Base-by-base conservation (phyloP, 1,140 invertebrate species). In the Tetranychus urticae region DNA sequence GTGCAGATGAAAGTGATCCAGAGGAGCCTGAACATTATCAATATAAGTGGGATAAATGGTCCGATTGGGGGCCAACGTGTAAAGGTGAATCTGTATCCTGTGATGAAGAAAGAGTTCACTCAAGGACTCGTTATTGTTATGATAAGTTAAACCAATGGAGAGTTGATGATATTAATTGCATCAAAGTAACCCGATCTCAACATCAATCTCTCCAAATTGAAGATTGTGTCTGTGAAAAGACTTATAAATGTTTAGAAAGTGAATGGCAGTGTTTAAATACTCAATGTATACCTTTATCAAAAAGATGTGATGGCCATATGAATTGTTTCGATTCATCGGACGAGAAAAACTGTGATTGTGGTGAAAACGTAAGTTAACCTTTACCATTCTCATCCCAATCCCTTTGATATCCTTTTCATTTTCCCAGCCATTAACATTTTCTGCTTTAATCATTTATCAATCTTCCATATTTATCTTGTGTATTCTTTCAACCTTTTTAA, bases 301-400 rank as follows among this genome's bases (percentile, higher is more conserved):
- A 80, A 69, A 81, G 81, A 76, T 91, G 86, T 68, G 80, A 91
- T 69, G 79, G 79, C 56, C 73, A 74, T 6, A 78, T 84, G 1
- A 77, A 91, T 67, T 91, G 87, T 70, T 66, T 70, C 6, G 86
- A 90, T 70, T 80, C 78, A 4, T 85, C 83, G 64, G 88, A 91
- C 69, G 88, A 91, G 72, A 36, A 35, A 56, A 14, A 37, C 13
- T 56, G 55, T 56, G n/a, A 13, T 31, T 52, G 50, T 33, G n/a
- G 6, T 52, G 50, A 52, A 52, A 52, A 52, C n/a, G 83, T 85
- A 42, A 85, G 81, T 62, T 79, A 42, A 5, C 10, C 39, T 42
- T 42, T 42, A 42, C 10, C 39, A 5, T 42, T 42, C 10, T 42
- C 39, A 42, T 42, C 39, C 5, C 10, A 42, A 42, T 42, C 39